A percentile compares a stretch with the other conserved stretches of the same genome.
Evolutionary conservation across 1,140 invertebrate species (phyloP).

Genomic region (Drosophila pruinosa): DNA sequence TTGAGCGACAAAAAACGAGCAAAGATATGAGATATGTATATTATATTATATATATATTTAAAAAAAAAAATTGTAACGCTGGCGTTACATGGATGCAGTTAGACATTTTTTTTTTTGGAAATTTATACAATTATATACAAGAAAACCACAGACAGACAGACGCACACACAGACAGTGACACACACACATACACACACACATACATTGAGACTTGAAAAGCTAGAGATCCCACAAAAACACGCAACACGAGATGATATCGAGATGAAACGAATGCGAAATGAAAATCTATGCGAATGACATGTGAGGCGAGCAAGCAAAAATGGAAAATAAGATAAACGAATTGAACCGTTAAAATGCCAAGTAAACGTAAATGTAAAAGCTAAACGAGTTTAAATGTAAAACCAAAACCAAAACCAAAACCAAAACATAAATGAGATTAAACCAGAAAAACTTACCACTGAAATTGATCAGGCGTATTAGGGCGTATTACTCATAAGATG

Average conservation of each 20-base stretch:
- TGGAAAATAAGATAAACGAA: conserved; percentile 42
- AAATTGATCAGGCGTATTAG: conserved; percentile 38
- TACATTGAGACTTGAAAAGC: conserved; percentile 7
- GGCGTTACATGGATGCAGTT: conserved; percentile 49
- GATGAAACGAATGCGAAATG: conserved; percentile 11
- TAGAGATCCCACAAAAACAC: conserved; percentile 10
- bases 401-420: background rate
- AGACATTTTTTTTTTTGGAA: conserved; percentile 38
- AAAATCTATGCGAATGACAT: conserved; percentile 4
- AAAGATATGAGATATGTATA: conserved; percentile 35
- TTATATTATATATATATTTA: conserved; percentile 28
- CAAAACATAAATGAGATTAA: conserved; percentile 2
- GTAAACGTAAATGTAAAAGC: conserved; percentile 37
- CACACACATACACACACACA: conserved; percentile 1
- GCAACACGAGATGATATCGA: conserved; percentile 20
- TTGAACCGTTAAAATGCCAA: conserved; percentile 51
- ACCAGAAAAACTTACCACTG: conserved; percentile 35
- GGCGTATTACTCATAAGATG: conserved; percentile 16
- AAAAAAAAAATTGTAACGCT: conserved; percentile 34
- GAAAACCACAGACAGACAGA: conserved; percentile 19
- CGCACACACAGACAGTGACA: conserved; percentile 1
- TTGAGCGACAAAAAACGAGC: conserved; percentile 15
- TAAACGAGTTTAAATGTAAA: conserved; percentile 37
- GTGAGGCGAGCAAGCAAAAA: background rate
- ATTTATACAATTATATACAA: conserved; percentile 50